A percentile compares a stretch with the other conserved stretches of the same genome.
These are phyloP conservation scores for Hydrozoanthus tunicans DNA, from an alignment of 64 coral and sea anemone species.

Conservation along the genomic window DNA sequence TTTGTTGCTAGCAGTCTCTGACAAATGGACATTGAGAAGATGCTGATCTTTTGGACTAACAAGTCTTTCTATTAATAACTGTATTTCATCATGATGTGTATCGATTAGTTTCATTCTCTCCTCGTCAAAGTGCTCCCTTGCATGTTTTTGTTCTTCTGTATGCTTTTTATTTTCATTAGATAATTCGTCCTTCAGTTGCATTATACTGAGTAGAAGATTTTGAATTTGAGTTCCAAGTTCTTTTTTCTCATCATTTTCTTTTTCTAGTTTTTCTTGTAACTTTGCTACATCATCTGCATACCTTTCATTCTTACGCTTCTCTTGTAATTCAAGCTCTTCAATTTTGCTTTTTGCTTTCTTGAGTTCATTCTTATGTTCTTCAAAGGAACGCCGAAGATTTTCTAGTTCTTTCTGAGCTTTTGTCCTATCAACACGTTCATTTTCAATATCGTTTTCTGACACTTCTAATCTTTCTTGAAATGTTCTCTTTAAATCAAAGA, in stretches of 20 bases:
- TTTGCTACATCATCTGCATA: background rate
- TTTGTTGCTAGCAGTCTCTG: background rate
- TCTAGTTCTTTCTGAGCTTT: conserved; percentile 25
- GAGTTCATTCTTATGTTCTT: background rate
- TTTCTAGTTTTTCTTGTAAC: conserved; percentile 21
- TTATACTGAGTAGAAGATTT: conserved; percentile 13
- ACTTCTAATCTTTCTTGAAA: conserved; percentile 39
- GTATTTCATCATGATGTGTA: conserved; percentile 27
- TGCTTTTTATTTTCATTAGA: conserved; percentile 12
- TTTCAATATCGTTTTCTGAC: conserved; percentile 23
- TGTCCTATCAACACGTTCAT: conserved; percentile 12
- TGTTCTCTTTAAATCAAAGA: conserved; percentile 48
- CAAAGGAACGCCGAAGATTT: background rate
- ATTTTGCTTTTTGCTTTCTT: background rate
- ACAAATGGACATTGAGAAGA: conserved; percentile 15
- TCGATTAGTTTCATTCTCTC: conserved; percentile 38
- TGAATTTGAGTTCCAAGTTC: conserved; percentile 23
- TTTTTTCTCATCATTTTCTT: background rate
- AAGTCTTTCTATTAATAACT: conserved; percentile 32
- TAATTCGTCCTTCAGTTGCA: conserved; percentile 31
- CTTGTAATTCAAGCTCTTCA: background rate
- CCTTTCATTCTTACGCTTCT: background rate
- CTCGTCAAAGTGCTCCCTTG: conserved; percentile 27
- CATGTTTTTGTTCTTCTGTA: conserved; percentile 18
- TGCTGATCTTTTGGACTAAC: conserved; percentile 1